Conservation (phyloP, 2,113 vertebrate species). For the Natator depressus region DNA sequence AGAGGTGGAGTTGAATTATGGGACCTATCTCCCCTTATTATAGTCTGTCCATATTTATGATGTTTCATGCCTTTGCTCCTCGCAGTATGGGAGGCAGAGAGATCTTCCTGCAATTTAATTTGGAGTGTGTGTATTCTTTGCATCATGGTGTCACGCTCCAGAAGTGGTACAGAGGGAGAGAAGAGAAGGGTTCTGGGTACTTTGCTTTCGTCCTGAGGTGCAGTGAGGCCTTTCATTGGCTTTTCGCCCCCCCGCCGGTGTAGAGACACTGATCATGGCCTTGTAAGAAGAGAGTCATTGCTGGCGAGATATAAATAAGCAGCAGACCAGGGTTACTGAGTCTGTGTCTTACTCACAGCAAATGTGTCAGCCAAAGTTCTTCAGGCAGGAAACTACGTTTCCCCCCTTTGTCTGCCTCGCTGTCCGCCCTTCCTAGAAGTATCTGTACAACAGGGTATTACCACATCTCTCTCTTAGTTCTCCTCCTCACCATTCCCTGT, state of each 20-base stretch:
- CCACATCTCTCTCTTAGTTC: background rate
- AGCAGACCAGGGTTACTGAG: slow-evolving; percentile 3
- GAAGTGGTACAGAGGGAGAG: background rate
- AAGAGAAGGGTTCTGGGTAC: background rate
- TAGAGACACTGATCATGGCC: background rate
- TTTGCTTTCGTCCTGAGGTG: background rate
- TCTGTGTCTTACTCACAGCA: slow-evolving; percentile 15
- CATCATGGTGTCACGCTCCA: fast-evolving
- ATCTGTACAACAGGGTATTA: background rate
- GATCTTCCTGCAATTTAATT: background rate
- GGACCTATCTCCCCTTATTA: background rate
- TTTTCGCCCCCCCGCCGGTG: background rate
- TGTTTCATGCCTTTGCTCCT: background rate
- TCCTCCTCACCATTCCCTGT: background rate
- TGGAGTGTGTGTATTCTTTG: fast-evolving
- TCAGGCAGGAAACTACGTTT: slow-evolving; percentile 46
- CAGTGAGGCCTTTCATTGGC: background rate
- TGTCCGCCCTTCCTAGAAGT: slow-evolving; percentile 35
- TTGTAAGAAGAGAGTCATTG: background rate
- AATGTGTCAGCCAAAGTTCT: slow-evolving; percentile 44
- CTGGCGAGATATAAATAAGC: slow-evolving; percentile 50
- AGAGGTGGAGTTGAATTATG: background rate
- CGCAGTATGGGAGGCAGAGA: fast-evolving
- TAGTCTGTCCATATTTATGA: background rate
- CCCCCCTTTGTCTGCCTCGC: background rate